Evolutionary conservation across 2,888 invertebrate genomes (phyloP).

Genomic region (Stenotaenia linearis): DNA sequence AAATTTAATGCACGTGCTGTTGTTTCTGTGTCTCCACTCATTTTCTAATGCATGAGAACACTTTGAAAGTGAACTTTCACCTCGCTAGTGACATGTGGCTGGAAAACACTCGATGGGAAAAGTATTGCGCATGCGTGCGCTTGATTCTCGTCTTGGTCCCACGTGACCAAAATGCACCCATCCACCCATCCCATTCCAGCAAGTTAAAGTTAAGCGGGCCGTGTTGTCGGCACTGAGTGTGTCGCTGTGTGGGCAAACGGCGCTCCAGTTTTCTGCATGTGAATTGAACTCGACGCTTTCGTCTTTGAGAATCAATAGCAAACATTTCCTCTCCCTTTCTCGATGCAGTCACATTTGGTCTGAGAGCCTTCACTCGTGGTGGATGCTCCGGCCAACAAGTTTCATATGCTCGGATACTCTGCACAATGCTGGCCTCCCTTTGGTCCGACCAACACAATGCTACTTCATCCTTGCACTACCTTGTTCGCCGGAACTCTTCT

Average conservation of each 20-base stretch:
- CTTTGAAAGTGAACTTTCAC: constrained; percentile 21
- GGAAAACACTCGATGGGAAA: constrained; percentile 24
- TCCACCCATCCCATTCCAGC: constrained; percentile 20
- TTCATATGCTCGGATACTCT: constrained; percentile 26
- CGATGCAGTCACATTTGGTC: not conserved
- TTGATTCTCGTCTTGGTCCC: constrained; percentile 24
- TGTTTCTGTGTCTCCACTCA: constrained; percentile 26
- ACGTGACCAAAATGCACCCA: constrained; percentile 19
- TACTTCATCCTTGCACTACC: constrained; percentile 6
- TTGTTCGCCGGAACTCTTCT: constrained; percentile 21
- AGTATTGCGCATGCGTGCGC: constrained; percentile 20
- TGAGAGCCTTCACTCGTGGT: constrained; percentile 12
- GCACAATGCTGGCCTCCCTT: constrained; percentile 16
- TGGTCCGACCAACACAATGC: constrained; percentile 12
- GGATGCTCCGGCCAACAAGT: constrained; percentile 22
- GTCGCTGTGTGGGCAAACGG: not conserved
- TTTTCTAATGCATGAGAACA: constrained; percentile 26
- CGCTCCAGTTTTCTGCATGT: not conserved
- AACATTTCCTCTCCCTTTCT: not conserved
- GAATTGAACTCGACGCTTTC: constrained; percentile 10
- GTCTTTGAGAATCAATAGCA: constrained; percentile 11
- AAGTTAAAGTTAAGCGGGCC: constrained; percentile 26
- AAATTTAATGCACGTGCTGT: constrained; percentile 23
- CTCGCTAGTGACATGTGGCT: constrained; percentile 24
- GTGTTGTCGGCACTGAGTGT: constrained; percentile 26